Base-by-base conservation (phyloP, 1,140 invertebrate species). In the Acromyrmex echinatior region DNA sequence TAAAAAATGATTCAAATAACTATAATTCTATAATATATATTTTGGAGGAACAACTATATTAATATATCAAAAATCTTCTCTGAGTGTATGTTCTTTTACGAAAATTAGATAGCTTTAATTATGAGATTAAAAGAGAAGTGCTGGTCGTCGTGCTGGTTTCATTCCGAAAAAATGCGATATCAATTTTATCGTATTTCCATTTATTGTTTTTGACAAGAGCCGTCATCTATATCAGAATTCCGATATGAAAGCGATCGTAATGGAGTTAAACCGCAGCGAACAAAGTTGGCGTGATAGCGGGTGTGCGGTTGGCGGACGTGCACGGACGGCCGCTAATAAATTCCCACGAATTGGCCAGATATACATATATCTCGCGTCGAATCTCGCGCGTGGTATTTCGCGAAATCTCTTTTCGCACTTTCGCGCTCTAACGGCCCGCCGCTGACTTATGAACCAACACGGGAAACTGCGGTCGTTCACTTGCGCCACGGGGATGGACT, bases 401-500 rank as follows among this genome's bases (percentile, higher is more conserved):
- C 78, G 56, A 49, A 74, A 84, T 62, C 70, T 74, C 68, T 76
- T 76, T 84, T 84, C 80, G 80, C 68, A 39, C 80, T 35, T 62
- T 70, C 16, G 80, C 9, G 45, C 35, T 76, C 53, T 84, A 84
- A 84, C 70, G 80, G 80, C 80, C 56, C 31, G 62, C 39, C 60
- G 70, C 65, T 84, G 80, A 84, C 80, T 84, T 84, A 84, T 84
- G 80, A 76, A 84, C 80, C 53, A 74, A 74, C 70, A 84, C 70
- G 80, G 80, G 80, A 84, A 84, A 39, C 80, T 76, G 70, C 80
- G 80, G 80, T 84, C 80, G 56, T 84, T 84, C 80, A 76, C 80
- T 84, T 31, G 66, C 39, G 70, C 80, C 56, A 76, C 39, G 39
- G 56, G 39, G 56, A 76, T 84, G 60, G 80, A 84, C 80, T 76